Evolutionary conservation across 2,113 vertebrate species (phyloP), one percentile per base, ranked within the genome.

Genomic region (Pseudois nayaur): DNA sequence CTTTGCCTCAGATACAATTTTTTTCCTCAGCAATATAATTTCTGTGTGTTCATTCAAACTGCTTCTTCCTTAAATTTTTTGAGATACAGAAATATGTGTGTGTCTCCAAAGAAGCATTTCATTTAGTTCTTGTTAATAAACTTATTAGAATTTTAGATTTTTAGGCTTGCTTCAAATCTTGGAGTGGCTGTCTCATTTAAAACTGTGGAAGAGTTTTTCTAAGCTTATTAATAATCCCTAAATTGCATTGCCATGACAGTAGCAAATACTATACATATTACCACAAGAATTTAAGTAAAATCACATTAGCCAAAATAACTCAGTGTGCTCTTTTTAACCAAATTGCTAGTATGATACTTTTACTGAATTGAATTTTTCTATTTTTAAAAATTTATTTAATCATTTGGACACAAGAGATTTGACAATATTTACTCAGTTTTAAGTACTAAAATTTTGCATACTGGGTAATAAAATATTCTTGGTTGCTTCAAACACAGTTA

Each of bases 381-480:
- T n/a, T 29, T 91, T 92, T 57, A 33, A 33, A 55, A 96, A 74
- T 74, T 85, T 82, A 96, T 12, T 52, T 87, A 15, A 74, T 79
- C 60, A 52, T 96, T 84, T 96, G 87, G 54, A 55, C 3, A 85
- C 13, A 64, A 91, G 52, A 94, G 21, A 76, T 57, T 71, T 91
- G 29, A 95, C 19, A 92, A 45, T 83, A 89, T 91, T 87, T 84
- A 57, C 45, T 88, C 43, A 62, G 7, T 83, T 96, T 95, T 94
- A 97, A 95, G 33, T 67, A 95, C 12, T 90, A 60, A 95, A 87
- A 54, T 48, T 79, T 95, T 95, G 50, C 59, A 89, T 87, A 78
- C 11, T 87, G 78, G 31, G 40, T 93, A 89, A 95, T 45, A 92
- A 94, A 36, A 74, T 97, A 92, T 54, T 97, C 89, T 98, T 97